Evolutionary conservation across 2,113 vertebrate genomes (phyloP).

Genomic region (Acrocephalus kingi): DNA sequence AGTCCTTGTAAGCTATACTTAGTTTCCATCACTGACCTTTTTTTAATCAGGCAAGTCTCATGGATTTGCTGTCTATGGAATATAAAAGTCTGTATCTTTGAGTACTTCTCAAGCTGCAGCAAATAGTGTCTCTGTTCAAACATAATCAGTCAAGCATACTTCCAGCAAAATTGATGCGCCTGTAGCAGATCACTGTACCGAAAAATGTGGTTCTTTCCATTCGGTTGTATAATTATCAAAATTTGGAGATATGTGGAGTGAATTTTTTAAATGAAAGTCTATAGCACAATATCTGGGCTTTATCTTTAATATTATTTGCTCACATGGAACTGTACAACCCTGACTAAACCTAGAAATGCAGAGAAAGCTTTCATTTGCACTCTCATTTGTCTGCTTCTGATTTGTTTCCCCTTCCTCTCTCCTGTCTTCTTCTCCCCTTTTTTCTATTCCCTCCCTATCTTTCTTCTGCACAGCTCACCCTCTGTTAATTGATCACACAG

Average conservation of each 20-base stretch:
- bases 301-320: background rate
- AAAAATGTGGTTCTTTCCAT: background rate
- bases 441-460: fast-evolving
- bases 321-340: fast-evolving
- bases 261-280: background rate
- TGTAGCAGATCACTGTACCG: background rate
- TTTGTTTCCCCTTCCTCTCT: background rate
- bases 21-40: background rate
- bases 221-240: background rate
- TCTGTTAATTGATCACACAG: background rate
- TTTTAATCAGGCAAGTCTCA: background rate
- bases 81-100: background rate
- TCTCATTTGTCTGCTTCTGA: fast-evolving
- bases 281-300: background rate
- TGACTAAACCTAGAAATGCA: background rate
- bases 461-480: background rate
- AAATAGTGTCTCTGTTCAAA: background rate
- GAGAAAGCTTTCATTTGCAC: background rate
- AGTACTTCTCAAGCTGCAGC: background rate
- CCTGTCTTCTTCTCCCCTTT: background rate
- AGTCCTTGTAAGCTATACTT: background rate
- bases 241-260: fast-evolving
- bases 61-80: background rate
- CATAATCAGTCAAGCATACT: background rate
- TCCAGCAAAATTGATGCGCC: background rate